Base-by-base conservation (phyloP, 2,888 invertebrate species). In the Drosophila greeni region DNA sequence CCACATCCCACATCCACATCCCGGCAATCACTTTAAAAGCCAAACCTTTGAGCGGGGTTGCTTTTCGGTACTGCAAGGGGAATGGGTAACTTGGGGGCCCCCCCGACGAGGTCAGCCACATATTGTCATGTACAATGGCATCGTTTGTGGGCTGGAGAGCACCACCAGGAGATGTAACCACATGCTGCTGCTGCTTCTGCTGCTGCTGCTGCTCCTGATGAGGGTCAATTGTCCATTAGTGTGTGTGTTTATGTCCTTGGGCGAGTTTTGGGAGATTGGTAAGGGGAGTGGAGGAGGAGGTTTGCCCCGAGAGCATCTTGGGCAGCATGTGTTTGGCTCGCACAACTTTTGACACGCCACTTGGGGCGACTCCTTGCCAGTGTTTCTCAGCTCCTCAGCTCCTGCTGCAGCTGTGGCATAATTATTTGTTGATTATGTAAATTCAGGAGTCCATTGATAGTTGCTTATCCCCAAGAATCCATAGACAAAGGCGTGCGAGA, bases 401-500 rank as follows among this genome's bases (percentile, higher is more conserved):
- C 29, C 23, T 54, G 62, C 73, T 55, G 60, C 77, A 79, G 76
- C 82, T 82, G 82, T 26, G 66, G 80, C 79, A 79, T 79, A 82
- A 79, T 79, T 79, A 79, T 79, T 80, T 79, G 68, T 79, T 80
- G 83, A 79, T 79, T 79, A 79, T 79, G 79, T 73, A 82, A 79
- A 82, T 79, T 61, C 48, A 49, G 64, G 70, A 74, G 79, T 76
- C 79, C 74, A 78, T 78, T 78, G 82, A 82, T 79, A 69, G 74
- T 74, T 68, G 70, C 61, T 61, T 55, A 52, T 45, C 51, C 56
- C 60, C 45, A 40, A 47, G 34, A 53, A 37, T 42, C 20, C 62
- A 9, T 20, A 37, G 18, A 31, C 59, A 57, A 37, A 43, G 42
- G 36, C 56, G 20, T 55, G 34, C 31, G 34, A 26, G 42, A 26